Base-by-base conservation (phyloP, 2,888 invertebrate species). In the Cartodere bifasciata region DNA sequence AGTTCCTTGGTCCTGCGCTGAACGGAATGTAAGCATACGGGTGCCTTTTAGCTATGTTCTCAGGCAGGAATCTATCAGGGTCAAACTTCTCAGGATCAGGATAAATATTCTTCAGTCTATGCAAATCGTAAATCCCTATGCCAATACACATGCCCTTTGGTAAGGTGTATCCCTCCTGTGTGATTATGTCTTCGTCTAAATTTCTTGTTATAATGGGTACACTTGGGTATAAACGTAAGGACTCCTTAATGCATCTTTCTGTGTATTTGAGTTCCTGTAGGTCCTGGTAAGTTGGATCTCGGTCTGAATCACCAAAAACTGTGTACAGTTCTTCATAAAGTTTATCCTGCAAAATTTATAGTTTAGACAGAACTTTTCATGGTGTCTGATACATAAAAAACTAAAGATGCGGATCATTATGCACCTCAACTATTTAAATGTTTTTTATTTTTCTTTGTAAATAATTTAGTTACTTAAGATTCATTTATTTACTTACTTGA, bases 171-270 rank as follows among this genome's bases (percentile, higher is more conserved):
- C 23, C 23, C 4, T 4, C 4, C 4, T 9, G 23, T 6, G 5
- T 6, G 10, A 4, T 23, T 4, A 23, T n/a, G 12, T 23, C 23
- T 23, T 23, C 23, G 4, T n/a, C 23, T 12, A 23, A 11, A 45
- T 75, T 70, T 44, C 70, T 67, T 5, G 23, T 12, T 5, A 23
- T 9, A 4, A 23, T 23, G 20, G 67, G 68, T 3, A 74, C 75
- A 36, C 73, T 72, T 3, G 75, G 75, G 42, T 70, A 75, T 2
- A 75, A 50, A 16, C 74, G 53, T 15, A 74, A 45, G 0, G 71
- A 62, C 44, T 75, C 74, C 46, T 75, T 75, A 28, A 75, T 70
- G 41, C 71, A 72, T 39, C 65, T 64, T 39, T 75, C 75, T 35
- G 74, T 55, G 38, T 73, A 75, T 24, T 65, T 62, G 66, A 75